Conservation (phyloP, 53 echinoderm and acorn worm species). For the Holothuria leucospilota region DNA sequence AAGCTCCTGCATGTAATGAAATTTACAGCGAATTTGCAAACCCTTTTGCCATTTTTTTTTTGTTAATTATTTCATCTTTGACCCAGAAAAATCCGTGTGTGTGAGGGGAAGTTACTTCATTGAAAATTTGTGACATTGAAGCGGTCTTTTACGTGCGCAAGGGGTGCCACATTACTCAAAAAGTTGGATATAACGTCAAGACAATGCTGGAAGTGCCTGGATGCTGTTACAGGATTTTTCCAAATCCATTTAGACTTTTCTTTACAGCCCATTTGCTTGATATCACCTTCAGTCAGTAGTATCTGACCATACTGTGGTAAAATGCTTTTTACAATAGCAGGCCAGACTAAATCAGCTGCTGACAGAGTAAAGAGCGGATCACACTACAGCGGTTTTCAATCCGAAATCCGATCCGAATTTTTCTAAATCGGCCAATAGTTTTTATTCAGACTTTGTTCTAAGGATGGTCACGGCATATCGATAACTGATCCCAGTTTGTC, state of each 20-base stretch:
- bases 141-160: slow-evolving; percentile 39
- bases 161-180: slow-evolving; percentile 12
- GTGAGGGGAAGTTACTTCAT: too few relatives aligned
- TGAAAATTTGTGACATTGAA: too few relatives aligned
- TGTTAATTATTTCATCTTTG: too few relatives aligned
- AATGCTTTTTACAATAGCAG: slow-evolving; percentile 50
- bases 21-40: slow-evolving; percentile 49
- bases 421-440: too few relatives aligned
- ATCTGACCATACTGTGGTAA: slow-evolving; percentile 40
- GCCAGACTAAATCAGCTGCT: slow-evolving; percentile 59
- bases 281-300: slow-evolving; percentile 41
- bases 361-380: slow-evolving; percentile 63
- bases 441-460: too few relatives aligned
- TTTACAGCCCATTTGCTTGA: slow-evolving; percentile 44
- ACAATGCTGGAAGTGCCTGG: slow-evolving; percentile 53
- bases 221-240: slow-evolving; percentile 57
- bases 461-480: too few relatives aligned
- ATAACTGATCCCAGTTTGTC: too few relatives aligned
- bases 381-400: too few relatives aligned
- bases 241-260: slow-evolving; percentile 47
- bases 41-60: too few relatives aligned
- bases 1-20: slow-evolving; percentile 48
- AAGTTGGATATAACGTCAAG: slow-evolving; percentile 55
- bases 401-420: too few relatives aligned
- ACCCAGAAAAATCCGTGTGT: too few relatives aligned